Evolutionary conservation across 2,113 vertebrate species (phyloP).

Genomic region (Rhipidura dahli): DNA sequence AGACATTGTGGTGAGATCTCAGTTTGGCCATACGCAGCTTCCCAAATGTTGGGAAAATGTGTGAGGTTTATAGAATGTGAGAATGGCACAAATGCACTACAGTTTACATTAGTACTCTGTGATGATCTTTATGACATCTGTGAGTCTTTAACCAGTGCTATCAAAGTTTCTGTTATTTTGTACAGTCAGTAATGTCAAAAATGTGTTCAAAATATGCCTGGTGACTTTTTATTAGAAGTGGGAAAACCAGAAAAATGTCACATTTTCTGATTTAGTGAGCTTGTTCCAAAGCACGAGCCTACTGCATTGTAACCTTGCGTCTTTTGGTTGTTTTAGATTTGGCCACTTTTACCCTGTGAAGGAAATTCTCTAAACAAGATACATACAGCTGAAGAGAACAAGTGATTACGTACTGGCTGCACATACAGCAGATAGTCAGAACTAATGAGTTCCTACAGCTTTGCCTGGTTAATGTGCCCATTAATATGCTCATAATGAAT

Average conservation of each 20-base stretch:
- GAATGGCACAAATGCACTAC: neutral
- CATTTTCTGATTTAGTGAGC: neutral
- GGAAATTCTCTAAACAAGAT: neutral
- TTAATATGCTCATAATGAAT: neutral
- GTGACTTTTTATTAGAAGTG: neutral
- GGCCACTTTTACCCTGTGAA: neutral
- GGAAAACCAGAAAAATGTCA: neutral
- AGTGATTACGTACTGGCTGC: neutral
- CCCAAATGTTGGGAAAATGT: neutral
- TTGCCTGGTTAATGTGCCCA: neutral
- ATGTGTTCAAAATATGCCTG: neutral
- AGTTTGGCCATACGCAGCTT: neutral
- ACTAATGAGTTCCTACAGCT: neutral
- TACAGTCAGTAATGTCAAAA: neutral
- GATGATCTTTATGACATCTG: neutral
- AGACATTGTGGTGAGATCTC: neutral
- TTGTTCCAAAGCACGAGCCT: neutral
- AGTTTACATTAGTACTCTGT: fast-evolving
- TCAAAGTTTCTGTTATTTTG: neutral
- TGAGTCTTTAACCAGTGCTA: neutral
- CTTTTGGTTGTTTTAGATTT: neutral
- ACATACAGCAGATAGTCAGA: neutral
- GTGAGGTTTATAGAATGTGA: neutral
- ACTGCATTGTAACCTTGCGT: neutral
- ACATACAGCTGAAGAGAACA: neutral